Conservation (phyloP, 2,888 invertebrate genomes). For the Oscheius sp. region DNA sequence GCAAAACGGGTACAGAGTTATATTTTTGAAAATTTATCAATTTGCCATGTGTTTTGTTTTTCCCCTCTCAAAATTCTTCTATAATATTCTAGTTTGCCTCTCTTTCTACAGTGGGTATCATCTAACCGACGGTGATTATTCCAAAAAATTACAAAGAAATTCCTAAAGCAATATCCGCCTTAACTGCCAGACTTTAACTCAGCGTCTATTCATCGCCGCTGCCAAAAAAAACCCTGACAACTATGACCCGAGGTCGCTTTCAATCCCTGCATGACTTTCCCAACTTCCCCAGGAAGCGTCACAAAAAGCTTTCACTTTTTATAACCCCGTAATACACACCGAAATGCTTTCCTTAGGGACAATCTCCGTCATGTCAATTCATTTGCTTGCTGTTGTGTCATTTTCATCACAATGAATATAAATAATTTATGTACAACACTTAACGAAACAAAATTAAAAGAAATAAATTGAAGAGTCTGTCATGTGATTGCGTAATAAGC, state of each 20-base stretch:
- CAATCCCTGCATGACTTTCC: constrained; percentile 1
- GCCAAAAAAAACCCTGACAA: neutral
- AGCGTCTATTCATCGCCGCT: neutral
- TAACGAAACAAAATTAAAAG: neutral
- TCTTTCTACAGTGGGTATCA: constrained; percentile 5
- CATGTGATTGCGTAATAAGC: neutral
- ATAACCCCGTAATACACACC: neutral
- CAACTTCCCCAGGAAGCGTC: neutral
- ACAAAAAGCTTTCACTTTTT: constrained; percentile 9
- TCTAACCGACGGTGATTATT: constrained; percentile 15
- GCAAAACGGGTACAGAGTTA: constrained; percentile 23
- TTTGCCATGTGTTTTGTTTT: constrained; percentile 15
- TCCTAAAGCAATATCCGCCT: constrained; percentile 17
- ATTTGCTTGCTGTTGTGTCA: constrained; percentile 25
- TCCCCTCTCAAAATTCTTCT: neutral
- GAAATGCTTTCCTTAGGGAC: constrained; percentile 15
- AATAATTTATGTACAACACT: no score
- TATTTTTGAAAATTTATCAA: constrained; percentile 25
- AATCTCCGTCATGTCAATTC: constrained; percentile 20
- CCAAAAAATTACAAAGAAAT: constrained; percentile 1
- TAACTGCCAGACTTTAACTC: constrained; percentile 16
- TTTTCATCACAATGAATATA: constrained; percentile 14
- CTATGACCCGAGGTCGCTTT: constrained; percentile 8
- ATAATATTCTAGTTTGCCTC: neutral
- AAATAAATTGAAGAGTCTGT: neutral